phyloP scores from a whole-genome alignment of 2,797 vertebrate genomes.

The Euthynnus affinis region DNA sequence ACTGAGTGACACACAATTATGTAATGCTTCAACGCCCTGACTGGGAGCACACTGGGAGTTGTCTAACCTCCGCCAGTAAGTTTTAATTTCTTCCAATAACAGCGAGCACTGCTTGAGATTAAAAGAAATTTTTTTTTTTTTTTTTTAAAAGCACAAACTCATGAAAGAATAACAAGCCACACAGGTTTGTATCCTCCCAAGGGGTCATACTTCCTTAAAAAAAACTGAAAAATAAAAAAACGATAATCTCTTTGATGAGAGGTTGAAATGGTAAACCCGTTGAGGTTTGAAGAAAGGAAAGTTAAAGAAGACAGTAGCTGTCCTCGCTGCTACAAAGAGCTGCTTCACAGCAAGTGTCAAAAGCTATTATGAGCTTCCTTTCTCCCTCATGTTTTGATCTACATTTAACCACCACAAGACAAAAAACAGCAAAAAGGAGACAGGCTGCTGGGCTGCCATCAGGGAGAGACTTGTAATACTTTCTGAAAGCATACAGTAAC shows the following conservation, averaged over 20 bases:
- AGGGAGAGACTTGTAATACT: slow-evolving; percentile 67
- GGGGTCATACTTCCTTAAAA: slow-evolving; percentile 20
- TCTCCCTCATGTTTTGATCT: slow-evolving; percentile 77
- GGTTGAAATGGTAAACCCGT: slow-evolving; percentile 51
- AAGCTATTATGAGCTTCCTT: slow-evolving; percentile 67
- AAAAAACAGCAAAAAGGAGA: slow-evolving; percentile 55
- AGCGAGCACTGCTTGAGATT: not conserved
- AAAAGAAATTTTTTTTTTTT: too few species aligned
- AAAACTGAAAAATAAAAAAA: slow-evolving; percentile 20
- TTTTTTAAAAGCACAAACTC: not conserved
- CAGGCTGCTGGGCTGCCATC: slow-evolving; percentile 55
- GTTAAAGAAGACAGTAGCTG: slow-evolving; percentile 35
- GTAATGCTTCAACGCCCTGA: slow-evolving; percentile 53
- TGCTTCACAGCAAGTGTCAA: slow-evolving; percentile 70
- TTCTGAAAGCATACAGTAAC: slow-evolving; percentile 74
- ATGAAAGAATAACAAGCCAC: slow-evolving; percentile 31
- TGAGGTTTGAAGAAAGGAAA: slow-evolving; percentile 53
- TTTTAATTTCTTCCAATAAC: not conserved
- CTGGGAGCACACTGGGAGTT: slow-evolving; percentile 57
- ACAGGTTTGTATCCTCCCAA: slow-evolving; percentile 37
- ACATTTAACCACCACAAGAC: slow-evolving; percentile 72
- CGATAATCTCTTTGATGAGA: slow-evolving; percentile 51
- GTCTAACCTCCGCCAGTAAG: slow-evolving; percentile 11
- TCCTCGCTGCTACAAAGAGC: slow-evolving; percentile 49
- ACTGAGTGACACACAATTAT: slow-evolving; percentile 66